These are phyloP conservation scores for Muscina levida DNA, from an alignment of 2,888 invertebrate species.

Conservation along the genomic window DNA sequence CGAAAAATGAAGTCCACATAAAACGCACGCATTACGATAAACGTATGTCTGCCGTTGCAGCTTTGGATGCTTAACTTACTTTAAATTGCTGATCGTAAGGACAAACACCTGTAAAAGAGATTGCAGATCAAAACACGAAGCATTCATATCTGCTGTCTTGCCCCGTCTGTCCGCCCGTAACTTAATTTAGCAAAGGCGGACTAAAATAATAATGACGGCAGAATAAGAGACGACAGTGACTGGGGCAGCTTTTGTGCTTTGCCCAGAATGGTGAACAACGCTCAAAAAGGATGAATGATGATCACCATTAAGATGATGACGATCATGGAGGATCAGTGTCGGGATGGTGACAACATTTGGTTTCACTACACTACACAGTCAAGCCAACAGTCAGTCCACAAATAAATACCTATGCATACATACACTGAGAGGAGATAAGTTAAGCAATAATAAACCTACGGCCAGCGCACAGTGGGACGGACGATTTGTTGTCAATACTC, in stretches of 20 bases:
- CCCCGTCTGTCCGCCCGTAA: neutral
- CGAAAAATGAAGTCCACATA: constrained; percentile 4
- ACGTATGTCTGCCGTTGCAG: neutral
- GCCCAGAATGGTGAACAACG: constrained; percentile 17
- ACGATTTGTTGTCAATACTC: too few relatives aligned
- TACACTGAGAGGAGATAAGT: constrained; percentile 22
- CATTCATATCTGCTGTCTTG: neutral
- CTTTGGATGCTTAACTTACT: constrained; percentile 56
- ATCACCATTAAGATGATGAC: constrained; percentile 35
- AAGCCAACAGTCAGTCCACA: constrained; percentile 37
- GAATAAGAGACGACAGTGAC: constrained; percentile 42
- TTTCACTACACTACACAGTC: constrained; percentile 54
- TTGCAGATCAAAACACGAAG: constrained; percentile 56
- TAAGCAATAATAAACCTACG: constrained; percentile 28
- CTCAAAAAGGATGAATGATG: constrained; percentile 52
- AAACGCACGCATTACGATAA: constrained; percentile 55
- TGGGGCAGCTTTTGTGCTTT: constrained; percentile 34
- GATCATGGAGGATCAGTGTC: constrained; percentile 56
- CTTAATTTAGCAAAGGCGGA: too few relatives aligned
- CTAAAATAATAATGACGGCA: constrained; percentile 23
- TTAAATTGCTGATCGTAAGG: constrained; percentile 66
- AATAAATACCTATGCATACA: constrained; percentile 5
- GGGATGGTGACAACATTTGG: constrained; percentile 60
- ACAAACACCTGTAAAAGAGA: constrained; percentile 67
- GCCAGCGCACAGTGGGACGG: neutral